Conservation (phyloP, 2,888 invertebrate species). For the Dolomedes plantarius region DNA sequence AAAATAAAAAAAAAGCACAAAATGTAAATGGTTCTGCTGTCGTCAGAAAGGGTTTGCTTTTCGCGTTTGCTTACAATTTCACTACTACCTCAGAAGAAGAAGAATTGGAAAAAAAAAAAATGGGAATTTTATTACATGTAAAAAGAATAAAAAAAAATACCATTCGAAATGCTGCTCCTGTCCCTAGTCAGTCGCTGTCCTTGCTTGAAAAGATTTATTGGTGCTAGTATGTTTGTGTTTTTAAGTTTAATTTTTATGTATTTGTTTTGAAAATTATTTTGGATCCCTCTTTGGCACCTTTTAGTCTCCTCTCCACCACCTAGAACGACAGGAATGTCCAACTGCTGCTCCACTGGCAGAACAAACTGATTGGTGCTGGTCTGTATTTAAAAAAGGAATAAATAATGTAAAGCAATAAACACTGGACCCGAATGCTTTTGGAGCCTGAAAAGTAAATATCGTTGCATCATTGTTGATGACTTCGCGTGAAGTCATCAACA, state of each 20-base stretch:
- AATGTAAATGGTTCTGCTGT: constrained; percentile 47
- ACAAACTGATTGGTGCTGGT: no score
- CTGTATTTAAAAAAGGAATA: no score
- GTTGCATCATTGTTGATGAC: no score
- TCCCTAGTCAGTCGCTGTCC: constrained; percentile 68
- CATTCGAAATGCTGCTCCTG: constrained; percentile 60
- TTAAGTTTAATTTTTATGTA: not conserved
- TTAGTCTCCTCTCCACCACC: not conserved
- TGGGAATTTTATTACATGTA: constrained; percentile 62
- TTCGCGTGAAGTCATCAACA: no score
- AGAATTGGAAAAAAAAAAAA: constrained; percentile 42
- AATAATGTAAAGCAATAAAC: no score
- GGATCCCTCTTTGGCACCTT: not conserved
- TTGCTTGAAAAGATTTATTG: constrained; percentile 56
- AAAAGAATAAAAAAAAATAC: not conserved
- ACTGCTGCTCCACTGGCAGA: no score
- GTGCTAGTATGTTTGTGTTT: constrained; percentile 63
- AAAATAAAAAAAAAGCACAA: constrained; percentile 46
- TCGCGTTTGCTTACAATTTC: constrained; percentile 57
- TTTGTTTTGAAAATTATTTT: not conserved
- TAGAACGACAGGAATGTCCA: not conserved
- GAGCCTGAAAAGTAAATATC: no score
- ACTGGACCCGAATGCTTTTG: no score
- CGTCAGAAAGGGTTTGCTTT: constrained; percentile 42
- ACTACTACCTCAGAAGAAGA: constrained; percentile 66